Base-by-base conservation (phyloP, 92 coral and sea anemone species). In the Nematostella vectensis region DNA sequence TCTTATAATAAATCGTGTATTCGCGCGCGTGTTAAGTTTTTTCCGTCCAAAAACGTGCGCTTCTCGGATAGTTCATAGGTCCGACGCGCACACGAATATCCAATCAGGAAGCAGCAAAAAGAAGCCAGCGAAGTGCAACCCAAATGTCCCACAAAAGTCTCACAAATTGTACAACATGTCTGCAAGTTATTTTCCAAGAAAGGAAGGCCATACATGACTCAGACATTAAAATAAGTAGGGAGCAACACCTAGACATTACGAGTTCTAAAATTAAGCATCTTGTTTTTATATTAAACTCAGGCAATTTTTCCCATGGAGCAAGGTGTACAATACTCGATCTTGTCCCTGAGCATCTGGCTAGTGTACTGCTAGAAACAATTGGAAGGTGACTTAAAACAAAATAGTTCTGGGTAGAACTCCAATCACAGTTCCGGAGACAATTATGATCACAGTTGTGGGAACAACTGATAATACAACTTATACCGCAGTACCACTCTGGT, bases 231-330 rank as follows among this genome's bases (percentile, higher is more conserved):
- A 57, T 67, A 24, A 55, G 66, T 43, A 78, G 85, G 56, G 79
- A 71, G 36, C 54, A 26, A 43, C 31, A 58, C 54, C 66, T 78
- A 20, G 54, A 38, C 43, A 69, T 77, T 28, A 77, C 78, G 19
- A 63, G 62, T 48, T 55, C 77, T 29, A 70, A 63, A 57, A 54
- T 72, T 11, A 72, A 42, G 49, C 75, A 78, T 68, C 54, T 78
- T 55, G 70, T 78, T 28, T 60, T 50, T 60, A 39, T 78, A 25
- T 60, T 75, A 36, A 33, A 33, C 45, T 25, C 48, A 16, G 55
- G 16, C 29, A 50, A 29, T 60, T 63, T 63, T 63, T 54, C 48
- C 33, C 75, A 68, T 18, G 18, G 19, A 4, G 68, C 68, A 68
- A 68, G 68, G 28, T 68, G 75, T 19, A 58, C 53, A 22, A 45